These are phyloP conservation scores for Solenopsis fugax DNA, from an alignment of 1,140 invertebrate species.

Conservation along the genomic window DNA sequence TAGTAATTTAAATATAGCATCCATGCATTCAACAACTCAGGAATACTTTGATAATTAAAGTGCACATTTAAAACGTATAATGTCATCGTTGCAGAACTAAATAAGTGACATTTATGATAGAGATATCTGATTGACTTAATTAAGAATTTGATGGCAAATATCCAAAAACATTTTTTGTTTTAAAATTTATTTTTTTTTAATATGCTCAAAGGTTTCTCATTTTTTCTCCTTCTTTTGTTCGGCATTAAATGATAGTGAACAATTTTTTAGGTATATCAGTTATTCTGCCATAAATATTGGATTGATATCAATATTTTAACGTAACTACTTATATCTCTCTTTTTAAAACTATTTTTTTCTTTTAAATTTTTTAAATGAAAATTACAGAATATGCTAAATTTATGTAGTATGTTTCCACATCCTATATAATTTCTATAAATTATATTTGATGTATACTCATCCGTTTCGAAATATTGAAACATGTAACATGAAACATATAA, in stretches of 20 bases:
- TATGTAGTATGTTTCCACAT: not conserved
- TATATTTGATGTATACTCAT: not conserved
- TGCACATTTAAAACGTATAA: not conserved
- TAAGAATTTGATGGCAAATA: conserved; percentile 2
- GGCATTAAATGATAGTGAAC: not conserved
- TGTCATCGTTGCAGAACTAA: not conserved
- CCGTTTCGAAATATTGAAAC: conserved; percentile 13
- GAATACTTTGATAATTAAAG: conserved; percentile 26
- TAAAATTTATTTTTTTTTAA: not conserved
- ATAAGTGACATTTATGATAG: not conserved
- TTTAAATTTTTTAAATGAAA: not conserved
- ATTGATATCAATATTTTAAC: not conserved
- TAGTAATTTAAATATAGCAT: not conserved
- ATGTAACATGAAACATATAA: not conserved
- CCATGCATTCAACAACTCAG: not conserved
- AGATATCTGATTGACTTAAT: conserved; percentile 36
- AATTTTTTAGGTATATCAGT: not conserved
- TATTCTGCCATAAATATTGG: not conserved
- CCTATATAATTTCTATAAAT: not conserved
- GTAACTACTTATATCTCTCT: not conserved
- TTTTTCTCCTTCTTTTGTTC: not conserved
- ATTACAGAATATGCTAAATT: conserved; percentile 5
- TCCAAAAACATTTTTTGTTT: not conserved
- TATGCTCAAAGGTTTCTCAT: not conserved
- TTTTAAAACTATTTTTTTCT: not conserved